Evolutionary conservation across 2,888 invertebrate genomes (phyloP), one percentile per base, ranked within the genome.

Genomic region (Cheilosia vernalis): DNA sequence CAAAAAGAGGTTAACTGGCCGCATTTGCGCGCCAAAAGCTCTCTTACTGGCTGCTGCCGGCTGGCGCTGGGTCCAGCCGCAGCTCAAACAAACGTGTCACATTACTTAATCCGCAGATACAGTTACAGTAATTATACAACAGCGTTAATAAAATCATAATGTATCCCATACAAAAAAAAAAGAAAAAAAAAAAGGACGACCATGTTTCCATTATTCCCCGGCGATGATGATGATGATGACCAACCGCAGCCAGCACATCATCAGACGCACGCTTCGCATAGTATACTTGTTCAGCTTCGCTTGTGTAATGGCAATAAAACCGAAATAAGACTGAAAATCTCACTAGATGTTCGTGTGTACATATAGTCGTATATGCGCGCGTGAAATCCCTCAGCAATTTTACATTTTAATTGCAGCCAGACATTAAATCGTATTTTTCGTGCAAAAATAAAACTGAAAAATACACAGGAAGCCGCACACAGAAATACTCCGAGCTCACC

Each of bases 61-160:
- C 40, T 5, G n/a, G 17, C 6, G 7, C n/a, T 47, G 7, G 9
- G 47, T n/a, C 19, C 33, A 0, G 13, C 21, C n/a, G 24, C 17
- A 47, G 37, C 37, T 19, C 37, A 51, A 64, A 13, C 21, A 66
- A 40, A 53, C 19, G 17, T 9, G 37, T 9, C 19, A 44, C 69
- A 70, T 79, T 79, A 66, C 84, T 84, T 79, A 70, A 84, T 74
- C 79, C 79, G 74, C 84, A 79, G 84, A 79, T 69, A 74, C 53
- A 70, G 74, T 74, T 66, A 66, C 60, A 79, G 70, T 79, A 84
- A 84, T 84, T 79, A 74, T 79, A 70, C 70, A 84, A 76, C 84
- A 55, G 47, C 74, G 60, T 66, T 66, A 84, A 84, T 84, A 79
- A 70, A 79, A 84, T 70, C 74, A 74, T 66, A 21, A 60, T 42